These are phyloP conservation scores for Brachionus rubens DNA, from an alignment of 1,140 invertebrate species.

Conservation along the genomic window DNA sequence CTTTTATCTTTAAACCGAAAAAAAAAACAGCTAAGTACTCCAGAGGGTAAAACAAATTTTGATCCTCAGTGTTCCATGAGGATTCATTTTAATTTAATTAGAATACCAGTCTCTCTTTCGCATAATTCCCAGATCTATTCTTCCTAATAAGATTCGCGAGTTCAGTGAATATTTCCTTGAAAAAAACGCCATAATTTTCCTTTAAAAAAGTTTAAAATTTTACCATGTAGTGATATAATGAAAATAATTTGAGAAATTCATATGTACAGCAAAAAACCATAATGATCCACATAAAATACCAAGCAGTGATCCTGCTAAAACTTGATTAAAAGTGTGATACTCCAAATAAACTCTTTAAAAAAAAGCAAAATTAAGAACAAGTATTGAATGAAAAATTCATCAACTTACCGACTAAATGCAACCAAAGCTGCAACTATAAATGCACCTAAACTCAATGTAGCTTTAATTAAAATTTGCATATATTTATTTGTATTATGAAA, in stretches of 20 bases:
- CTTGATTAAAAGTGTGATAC: constrained; percentile 80
- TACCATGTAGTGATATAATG: constrained; percentile 80
- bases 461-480: constrained; percentile 60
- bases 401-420: constrained; percentile 64
- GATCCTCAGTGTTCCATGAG: too few relatives aligned
- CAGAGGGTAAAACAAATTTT: too few relatives aligned
- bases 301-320: constrained; percentile 71
- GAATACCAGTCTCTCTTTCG: too few relatives aligned
- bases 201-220: constrained; percentile 53
- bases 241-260: constrained; percentile 77
- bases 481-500: neutral
- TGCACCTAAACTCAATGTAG: constrained; percentile 65
- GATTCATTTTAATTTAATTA: too few relatives aligned
- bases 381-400: neutral
- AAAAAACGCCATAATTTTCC: too few relatives aligned
- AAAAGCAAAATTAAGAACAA: constrained; percentile 43
- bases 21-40: too few relatives aligned
- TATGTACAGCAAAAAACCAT: constrained; percentile 76
- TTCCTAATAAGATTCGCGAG: too few relatives aligned
- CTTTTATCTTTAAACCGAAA: too few relatives aligned
- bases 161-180: too few relatives aligned
- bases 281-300: constrained; percentile 69
- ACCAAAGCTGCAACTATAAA: constrained; percentile 67
- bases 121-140: too few relatives aligned
- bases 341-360: constrained; percentile 72